Conservation (phyloP, 2,797 vertebrate genomes). For the Paramormyrops hopkinsi region DNA sequence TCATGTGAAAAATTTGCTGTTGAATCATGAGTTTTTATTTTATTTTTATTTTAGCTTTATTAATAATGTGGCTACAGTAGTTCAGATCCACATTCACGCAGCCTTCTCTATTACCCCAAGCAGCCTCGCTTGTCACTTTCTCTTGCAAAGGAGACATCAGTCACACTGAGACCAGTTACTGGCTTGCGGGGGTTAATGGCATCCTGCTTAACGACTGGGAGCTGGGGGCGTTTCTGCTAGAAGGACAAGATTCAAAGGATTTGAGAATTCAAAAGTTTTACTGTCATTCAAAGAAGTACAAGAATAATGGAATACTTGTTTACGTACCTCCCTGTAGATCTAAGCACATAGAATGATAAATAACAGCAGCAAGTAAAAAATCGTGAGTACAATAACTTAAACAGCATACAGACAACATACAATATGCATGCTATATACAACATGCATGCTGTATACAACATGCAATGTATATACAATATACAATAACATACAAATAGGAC, state of each 20-base stretch:
- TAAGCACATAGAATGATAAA: neutral
- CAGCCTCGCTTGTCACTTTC: neutral
- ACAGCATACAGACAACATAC: neutral
- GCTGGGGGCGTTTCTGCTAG: neutral
- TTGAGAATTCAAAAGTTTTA: neutral
- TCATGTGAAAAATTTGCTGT: neutral
- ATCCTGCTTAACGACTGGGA: neutral
- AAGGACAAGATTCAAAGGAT: neutral
- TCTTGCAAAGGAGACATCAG: neutral
- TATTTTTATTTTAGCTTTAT: neutral
- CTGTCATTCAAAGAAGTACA: neutral
- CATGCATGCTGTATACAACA: neutral
- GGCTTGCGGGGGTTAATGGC: neutral
- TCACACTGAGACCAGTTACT: conserved; percentile 13
- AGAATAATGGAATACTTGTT: neutral
- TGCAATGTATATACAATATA: neutral
- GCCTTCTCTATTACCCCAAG: neutral
- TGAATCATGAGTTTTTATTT: neutral
- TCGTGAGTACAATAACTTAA: neutral
- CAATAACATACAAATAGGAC: neutral
- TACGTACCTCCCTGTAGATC: neutral
- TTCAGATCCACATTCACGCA: neutral
- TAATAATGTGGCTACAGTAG: neutral
- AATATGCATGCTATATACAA: too few species aligned
- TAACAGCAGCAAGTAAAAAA: neutral